Evolutionary conservation across 2,888 invertebrate species (phyloP).

Genomic region (Tetragonisca angustula): DNA sequence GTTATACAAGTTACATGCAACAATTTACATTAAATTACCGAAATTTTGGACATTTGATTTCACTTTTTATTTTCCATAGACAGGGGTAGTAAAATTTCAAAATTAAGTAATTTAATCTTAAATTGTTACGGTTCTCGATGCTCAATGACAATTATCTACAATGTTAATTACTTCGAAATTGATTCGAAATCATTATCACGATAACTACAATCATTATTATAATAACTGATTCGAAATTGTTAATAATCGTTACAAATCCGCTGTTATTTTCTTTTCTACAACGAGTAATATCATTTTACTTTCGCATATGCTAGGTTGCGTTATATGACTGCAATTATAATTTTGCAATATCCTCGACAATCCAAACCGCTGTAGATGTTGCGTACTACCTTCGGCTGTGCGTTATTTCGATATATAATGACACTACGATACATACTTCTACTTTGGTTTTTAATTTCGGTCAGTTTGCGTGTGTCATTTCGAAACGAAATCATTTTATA

Average conservation of each 20-base stretch:
- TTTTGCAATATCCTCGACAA: slow-evolving; percentile 26
- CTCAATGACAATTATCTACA: too few relatives aligned
- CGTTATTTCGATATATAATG: slow-evolving; percentile 30
- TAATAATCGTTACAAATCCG: neutral
- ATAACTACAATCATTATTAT: too few relatives aligned
- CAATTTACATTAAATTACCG: too few relatives aligned
- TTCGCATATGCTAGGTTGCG: neutral
- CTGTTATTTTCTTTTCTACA: neutral
- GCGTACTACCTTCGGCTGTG: slow-evolving; percentile 2
- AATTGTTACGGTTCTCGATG: too few relatives aligned
- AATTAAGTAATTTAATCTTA: too few relatives aligned
- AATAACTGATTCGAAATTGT: neutral
- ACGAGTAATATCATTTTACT: neutral
- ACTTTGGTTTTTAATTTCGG: slow-evolving; percentile 14
- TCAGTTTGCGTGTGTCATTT: slow-evolving; percentile 10
- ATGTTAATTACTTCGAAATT: too few relatives aligned
- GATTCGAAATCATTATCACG: neutral
- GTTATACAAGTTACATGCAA: too few relatives aligned
- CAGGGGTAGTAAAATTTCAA: too few relatives aligned
- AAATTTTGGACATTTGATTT: too few relatives aligned
- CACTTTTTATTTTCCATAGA: too few relatives aligned
- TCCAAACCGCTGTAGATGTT: slow-evolving; percentile 17
- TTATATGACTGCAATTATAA: neutral
- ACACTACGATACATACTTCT: neutral
- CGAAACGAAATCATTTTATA: neutral